Conservation (phyloP, 2,888 invertebrate genomes). For the Calephelis perditalis region DNA sequence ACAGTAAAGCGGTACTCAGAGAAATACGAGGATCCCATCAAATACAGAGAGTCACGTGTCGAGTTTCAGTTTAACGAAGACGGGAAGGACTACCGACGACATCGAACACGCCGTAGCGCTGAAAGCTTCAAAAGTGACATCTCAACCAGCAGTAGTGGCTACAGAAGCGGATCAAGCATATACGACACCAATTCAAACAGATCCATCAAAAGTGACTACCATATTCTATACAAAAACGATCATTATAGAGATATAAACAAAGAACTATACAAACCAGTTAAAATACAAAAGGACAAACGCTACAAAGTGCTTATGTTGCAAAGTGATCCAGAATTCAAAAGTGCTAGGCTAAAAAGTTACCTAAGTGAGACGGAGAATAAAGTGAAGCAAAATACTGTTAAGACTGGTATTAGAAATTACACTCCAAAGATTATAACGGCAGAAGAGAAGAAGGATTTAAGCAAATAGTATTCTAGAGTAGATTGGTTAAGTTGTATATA, state of each 20-base stretch:
- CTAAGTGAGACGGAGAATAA: constrained; percentile 63
- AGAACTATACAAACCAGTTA: constrained; percentile 70
- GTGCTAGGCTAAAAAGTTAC: constrained; percentile 53
- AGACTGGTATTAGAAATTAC: constrained; percentile 82
- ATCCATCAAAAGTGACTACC: constrained; percentile 62
- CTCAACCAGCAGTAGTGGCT: constrained; percentile 69
- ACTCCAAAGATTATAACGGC: constrained; percentile 83
- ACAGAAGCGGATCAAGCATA: constrained; percentile 65
- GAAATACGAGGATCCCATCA: constrained; percentile 53
- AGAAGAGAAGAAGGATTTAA: constrained; percentile 81
- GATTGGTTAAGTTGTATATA: constrained; percentile 71
- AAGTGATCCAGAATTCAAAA: constrained; percentile 54
- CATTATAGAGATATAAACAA: constrained; percentile 70
- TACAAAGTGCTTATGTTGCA: constrained; percentile 66
- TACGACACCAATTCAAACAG: constrained; percentile 63
- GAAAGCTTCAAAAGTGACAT: constrained; percentile 68
- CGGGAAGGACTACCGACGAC: constrained; percentile 55
- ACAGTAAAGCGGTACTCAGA: constrained; percentile 54
- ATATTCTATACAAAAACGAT: constrained; percentile 71
- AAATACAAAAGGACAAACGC: constrained; percentile 68
- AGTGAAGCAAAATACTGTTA: constrained; percentile 56
- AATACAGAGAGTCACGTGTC: constrained; percentile 43
- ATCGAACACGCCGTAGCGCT: constrained; percentile 54
- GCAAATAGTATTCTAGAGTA: constrained; percentile 62
- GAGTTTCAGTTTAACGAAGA: constrained; percentile 48